These are phyloP conservation scores for Aegithalos caudatus DNA, from an alignment of 2,113 vertebrate genomes.

Conservation along the genomic window DNA sequence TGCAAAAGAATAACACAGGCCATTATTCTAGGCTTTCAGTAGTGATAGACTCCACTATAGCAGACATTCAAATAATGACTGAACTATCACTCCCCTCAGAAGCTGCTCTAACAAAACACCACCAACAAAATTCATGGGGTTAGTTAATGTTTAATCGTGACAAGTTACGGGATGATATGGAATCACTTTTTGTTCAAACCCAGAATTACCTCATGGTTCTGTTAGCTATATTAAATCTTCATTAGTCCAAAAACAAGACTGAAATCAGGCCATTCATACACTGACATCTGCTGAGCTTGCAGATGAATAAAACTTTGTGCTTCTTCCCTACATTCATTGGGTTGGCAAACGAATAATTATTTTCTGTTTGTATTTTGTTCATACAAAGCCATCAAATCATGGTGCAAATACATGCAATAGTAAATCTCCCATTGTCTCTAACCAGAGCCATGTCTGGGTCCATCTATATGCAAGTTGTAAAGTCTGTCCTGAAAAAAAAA, in stretches of 20 bases:
- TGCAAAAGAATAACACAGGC: constrained; percentile 56
- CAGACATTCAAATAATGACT: constrained; percentile 19
- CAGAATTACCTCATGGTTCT: constrained; percentile 27
- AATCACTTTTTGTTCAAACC: constrained; percentile 44
- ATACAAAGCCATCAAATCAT: constrained; percentile 21
- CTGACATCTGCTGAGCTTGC: constrained; percentile 68
- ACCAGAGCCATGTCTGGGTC: neutral
- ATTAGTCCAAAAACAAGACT: constrained; percentile 46
- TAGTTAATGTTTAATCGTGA: neutral
- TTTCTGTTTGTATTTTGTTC: constrained; percentile 55
- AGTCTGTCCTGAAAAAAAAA: neutral
- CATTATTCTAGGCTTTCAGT: constrained; percentile 51
- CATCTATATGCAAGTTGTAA: constrained; percentile 19
- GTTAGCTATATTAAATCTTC: constrained; percentile 49
- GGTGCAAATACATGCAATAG: constrained; percentile 19
- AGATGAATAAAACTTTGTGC: constrained; percentile 70
- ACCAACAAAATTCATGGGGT: constrained; percentile 2
- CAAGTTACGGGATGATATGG: constrained; percentile 29
- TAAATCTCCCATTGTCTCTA: constrained; percentile 53
- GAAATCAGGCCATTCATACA: constrained; percentile 65
- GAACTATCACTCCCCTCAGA: constrained; percentile 11
- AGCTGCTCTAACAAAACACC: constrained; percentile 4
- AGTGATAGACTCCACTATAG: constrained; percentile 32
- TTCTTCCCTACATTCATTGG: constrained; percentile 21
- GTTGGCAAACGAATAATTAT: constrained; percentile 66